These are phyloP conservation scores for Grammomys surdaster DNA, from an alignment of 2,113 vertebrate genomes.

Conservation along the genomic window DNA sequence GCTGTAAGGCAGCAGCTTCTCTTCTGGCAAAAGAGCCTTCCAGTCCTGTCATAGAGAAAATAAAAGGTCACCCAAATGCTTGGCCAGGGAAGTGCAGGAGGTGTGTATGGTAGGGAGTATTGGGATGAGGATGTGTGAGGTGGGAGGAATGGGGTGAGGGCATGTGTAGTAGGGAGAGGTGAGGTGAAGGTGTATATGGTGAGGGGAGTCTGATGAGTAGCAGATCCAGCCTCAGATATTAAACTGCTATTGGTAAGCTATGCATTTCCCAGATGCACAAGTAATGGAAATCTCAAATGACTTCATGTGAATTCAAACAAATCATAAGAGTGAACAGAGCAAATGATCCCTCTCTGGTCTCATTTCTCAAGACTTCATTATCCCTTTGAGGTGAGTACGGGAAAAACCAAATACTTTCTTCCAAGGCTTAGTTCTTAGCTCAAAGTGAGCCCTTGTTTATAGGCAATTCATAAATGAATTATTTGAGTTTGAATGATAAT, in stretches of 20 bases:
- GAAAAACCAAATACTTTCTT: not conserved
- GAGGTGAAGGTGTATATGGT: not conserved
- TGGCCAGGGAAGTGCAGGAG: not conserved
- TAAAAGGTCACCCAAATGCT: not conserved
- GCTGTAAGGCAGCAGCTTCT: not conserved
- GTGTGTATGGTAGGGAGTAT: too few relatives aligned
- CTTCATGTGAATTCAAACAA: not conserved
- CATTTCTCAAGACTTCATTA: not conserved
- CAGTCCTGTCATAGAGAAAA: not conserved
- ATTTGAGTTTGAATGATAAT: not conserved
- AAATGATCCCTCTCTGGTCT: rapidly evolving
- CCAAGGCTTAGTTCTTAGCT: not conserved
- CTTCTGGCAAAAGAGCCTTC: not conserved
- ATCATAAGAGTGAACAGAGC: not conserved
- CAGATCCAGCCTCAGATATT: not conserved
- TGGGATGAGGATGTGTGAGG: too few relatives aligned
- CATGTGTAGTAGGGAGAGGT: not conserved
- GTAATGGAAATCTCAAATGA: not conserved
- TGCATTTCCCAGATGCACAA: not conserved
- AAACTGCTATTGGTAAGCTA: not conserved
- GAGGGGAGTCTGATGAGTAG: not conserved
- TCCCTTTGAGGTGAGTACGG: not conserved
- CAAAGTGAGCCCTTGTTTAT: not conserved
- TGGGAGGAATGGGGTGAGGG: not conserved
- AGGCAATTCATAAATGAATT: not conserved